phyloP scores from a whole-genome alignment of 1,140 invertebrate genomes.

The Formica exsecta region DNA sequence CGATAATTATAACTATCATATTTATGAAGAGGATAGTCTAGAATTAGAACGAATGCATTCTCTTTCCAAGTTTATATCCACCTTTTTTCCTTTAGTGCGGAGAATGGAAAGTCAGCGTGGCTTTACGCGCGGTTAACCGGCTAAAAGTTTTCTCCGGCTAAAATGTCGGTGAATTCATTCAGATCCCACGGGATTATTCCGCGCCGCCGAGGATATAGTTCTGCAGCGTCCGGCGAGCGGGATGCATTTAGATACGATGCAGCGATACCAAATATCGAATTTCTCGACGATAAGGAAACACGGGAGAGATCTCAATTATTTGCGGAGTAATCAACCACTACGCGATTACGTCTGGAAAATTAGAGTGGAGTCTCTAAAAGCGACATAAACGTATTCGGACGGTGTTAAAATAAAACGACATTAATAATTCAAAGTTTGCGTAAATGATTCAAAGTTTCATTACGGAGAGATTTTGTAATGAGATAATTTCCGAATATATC shows the following conservation, averaged over 20 bases:
- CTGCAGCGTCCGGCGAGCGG: slow-evolving; percentile 12
- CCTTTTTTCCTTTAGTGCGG: not conserved
- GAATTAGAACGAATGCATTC: not conserved
- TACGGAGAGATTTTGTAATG: not conserved
- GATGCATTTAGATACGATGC: slow-evolving; percentile 39
- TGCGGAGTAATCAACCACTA: slow-evolving; percentile 8
- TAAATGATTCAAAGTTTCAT: slow-evolving; percentile 5
- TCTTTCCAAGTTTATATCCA: not conserved
- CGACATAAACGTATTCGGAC: not conserved
- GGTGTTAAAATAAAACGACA: not conserved
- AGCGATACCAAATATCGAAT: slow-evolving; percentile 44
- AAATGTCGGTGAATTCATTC: slow-evolving; percentile 31
- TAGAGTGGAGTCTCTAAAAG: not conserved
- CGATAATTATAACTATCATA: not conserved
- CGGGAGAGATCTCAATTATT: slow-evolving; percentile 23
- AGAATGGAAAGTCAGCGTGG: slow-evolving; percentile 10
- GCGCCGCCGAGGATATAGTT: slow-evolving; percentile 31
- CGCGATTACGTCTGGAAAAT: slow-evolving; percentile 21
- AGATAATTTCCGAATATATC: not conserved
- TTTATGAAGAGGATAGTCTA: not conserved
- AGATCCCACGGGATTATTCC: slow-evolving; percentile 44
- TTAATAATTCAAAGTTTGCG: not conserved
- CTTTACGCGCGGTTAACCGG: slow-evolving; percentile 51
- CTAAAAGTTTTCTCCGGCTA: slow-evolving; percentile 41
- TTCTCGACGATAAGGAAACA: slow-evolving; percentile 10